Conservation (phyloP, 2,888 invertebrate genomes). For the Elegia similella region DNA sequence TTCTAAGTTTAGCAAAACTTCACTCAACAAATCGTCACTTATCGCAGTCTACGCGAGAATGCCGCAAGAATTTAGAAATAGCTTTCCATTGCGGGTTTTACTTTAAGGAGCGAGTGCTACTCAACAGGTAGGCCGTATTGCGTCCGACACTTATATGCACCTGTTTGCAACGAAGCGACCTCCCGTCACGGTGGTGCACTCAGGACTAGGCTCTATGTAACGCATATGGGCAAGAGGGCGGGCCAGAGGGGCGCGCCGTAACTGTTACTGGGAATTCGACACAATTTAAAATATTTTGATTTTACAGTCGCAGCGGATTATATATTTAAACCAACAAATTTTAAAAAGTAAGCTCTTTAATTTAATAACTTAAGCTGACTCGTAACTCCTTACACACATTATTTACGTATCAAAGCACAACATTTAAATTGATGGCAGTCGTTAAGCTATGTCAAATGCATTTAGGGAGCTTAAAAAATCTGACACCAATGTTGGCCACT, state of each 20-base stretch:
- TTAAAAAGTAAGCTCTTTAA: no score
- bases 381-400: no score
- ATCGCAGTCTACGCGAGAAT: background rate
- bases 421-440: no score
- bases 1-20: background rate
- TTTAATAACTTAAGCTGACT: no score
- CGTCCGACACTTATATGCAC: background rate
- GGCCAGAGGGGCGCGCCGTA: background rate
- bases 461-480: no score
- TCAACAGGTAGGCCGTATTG: background rate
- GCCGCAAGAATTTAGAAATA: background rate
- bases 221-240: constrained; percentile 5
- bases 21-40: background rate
- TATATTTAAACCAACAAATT: no score
- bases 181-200: background rate
- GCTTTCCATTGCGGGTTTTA: background rate
- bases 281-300: background rate
- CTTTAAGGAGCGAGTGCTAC: background rate
- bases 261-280: background rate
- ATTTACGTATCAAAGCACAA: no score
- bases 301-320: background rate
- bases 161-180: background rate
- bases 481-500: no score
- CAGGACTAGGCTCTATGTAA: background rate
- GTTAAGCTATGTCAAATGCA: no score